Percentiles rank a stretch among this genome's conserved stretches.
Conservation (phyloP, 2,113 vertebrate species). For the Steatornis caripensis region DNA sequence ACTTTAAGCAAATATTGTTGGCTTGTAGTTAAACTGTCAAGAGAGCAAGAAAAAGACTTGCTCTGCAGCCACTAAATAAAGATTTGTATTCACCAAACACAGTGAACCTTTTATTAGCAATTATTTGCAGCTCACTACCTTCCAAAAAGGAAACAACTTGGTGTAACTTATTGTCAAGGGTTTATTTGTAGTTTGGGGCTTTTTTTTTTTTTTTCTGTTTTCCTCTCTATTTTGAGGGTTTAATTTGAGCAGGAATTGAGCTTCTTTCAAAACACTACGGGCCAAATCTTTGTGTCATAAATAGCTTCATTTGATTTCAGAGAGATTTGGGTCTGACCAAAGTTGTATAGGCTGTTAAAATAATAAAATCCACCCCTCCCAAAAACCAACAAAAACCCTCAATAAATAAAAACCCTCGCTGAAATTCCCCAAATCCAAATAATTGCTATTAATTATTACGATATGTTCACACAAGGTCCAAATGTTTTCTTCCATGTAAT, state of each 20-base stretch:
- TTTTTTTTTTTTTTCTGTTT: not conserved
- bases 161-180: constrained; percentile 55
- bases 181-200: constrained; percentile 46
- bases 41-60: constrained; percentile 65
- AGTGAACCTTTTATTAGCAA: constrained; percentile 66
- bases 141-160: constrained; percentile 57
- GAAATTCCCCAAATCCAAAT: constrained; percentile 21
- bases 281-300: constrained; percentile 2
- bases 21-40: constrained; percentile 70
- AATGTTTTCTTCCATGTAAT: constrained; percentile 18
- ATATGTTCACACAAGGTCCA: not conserved
- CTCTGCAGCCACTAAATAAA: constrained; percentile 66
- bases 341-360: constrained; percentile 13
- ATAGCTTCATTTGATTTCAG: not conserved
- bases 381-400: not conserved
- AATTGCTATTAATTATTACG: constrained; percentile 20
- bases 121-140: constrained; percentile 67
- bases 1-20: constrained; percentile 71
- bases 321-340: not conserved
- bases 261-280: not conserved
- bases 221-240: not conserved
- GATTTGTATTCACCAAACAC: constrained; percentile 65
- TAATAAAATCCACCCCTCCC: not conserved
- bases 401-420: not conserved
- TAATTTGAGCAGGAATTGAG: constrained; percentile 2